Evolutionary conservation across 1,140 invertebrate species (phyloP).

Genomic region (Scylla paramamosain): DNA sequence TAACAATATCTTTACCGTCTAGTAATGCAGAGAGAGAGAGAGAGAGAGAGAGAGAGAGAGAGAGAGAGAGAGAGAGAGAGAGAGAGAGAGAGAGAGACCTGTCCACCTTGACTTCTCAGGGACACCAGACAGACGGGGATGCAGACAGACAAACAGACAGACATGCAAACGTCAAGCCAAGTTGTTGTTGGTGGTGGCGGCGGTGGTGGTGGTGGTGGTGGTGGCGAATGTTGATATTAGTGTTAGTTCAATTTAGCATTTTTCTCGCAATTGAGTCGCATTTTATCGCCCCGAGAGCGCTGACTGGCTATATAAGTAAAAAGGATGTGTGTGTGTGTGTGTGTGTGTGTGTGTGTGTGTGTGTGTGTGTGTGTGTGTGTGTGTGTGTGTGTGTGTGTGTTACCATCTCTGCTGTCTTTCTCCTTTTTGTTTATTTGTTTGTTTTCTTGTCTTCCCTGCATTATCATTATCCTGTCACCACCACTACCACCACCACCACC

Average conservation of each 20-base stretch:
- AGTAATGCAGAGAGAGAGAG: not conserved
- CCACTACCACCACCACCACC: too few relatives aligned
- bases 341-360: not conserved
- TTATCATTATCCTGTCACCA: too few relatives aligned
- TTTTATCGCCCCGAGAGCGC: too few relatives aligned
- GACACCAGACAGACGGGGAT: not conserved
- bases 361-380: not conserved
- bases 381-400: not conserved
- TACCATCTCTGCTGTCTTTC: too few relatives aligned
- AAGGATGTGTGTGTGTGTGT: too few relatives aligned
- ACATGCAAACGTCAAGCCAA: not conserved
- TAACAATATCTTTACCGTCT: too few relatives aligned
- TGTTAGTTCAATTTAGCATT: not conserved
- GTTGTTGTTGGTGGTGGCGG: too few relatives aligned
- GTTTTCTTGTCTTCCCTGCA: too few relatives aligned
- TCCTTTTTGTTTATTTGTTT: not conserved
- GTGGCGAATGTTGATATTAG: not conserved
- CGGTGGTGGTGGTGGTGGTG: not conserved
- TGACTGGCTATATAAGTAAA: too few relatives aligned
- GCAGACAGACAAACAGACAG: not conserved
- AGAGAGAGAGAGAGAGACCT: slow-evolving; percentile 1
- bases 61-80: slow-evolving; percentile 19
- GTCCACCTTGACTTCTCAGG: slow-evolving; percentile 18
- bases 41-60: not conserved
- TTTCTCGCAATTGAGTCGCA: not conserved